Conservation (phyloP, 2,797 vertebrate genomes). For the Smutsia gigantea region DNA sequence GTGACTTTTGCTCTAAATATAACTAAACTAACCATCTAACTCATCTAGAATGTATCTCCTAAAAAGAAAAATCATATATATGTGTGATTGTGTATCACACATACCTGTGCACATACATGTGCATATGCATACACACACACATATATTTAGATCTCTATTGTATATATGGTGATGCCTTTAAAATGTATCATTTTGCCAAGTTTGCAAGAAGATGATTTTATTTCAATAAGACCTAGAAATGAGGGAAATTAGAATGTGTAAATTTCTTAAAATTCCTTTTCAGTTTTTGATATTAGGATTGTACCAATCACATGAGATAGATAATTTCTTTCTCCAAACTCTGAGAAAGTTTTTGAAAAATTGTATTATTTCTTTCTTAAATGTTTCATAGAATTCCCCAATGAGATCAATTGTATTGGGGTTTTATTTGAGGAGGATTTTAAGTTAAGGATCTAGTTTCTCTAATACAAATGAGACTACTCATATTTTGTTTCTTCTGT, state of each 20-base stretch:
- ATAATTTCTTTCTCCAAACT: neutral
- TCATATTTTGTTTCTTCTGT: neutral
- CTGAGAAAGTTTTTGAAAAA: neutral
- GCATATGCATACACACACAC: neutral
- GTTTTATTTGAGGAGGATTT: neutral
- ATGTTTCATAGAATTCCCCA: neutral
- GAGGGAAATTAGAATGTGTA: neutral
- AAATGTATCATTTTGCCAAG: neutral
- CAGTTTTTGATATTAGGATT: neutral
- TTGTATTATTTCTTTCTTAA: neutral
- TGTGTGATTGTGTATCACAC: neutral
- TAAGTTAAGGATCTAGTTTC: neutral
- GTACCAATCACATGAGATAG: neutral
- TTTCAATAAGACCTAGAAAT: neutral
- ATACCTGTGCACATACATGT: neutral
- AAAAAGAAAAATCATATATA: neutral
- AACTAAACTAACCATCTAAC: neutral
- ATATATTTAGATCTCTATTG: neutral
- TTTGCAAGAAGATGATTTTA: neutral
- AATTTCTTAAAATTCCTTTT: neutral
- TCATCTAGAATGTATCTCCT: neutral
- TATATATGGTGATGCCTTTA: neutral
- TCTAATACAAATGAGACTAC: neutral
- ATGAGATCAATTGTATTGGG: neutral
- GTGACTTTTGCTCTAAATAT: neutral